Evolutionary conservation across 1,140 invertebrate genomes (phyloP).

Genomic region (Metaphire vulgaris): DNA sequence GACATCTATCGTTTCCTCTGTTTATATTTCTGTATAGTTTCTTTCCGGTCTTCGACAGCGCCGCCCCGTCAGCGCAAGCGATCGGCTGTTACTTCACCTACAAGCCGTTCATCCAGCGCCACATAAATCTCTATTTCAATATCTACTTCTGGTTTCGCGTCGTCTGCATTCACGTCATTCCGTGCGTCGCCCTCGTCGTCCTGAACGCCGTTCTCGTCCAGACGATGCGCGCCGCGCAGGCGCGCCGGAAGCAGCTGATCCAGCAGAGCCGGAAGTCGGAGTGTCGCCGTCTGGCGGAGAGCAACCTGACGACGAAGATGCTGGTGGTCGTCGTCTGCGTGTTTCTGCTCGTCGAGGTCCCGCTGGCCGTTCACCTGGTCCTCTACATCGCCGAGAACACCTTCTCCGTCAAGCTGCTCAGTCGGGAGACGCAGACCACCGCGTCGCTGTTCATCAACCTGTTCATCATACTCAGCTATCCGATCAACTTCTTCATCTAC

Average conservation of each 20-base stretch:
- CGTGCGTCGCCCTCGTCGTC: conserved; percentile 78
- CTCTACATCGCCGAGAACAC: conserved; percentile 26
- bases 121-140: conserved; percentile 65
- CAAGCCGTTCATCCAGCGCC: neutral
- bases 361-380: conserved; percentile 26
- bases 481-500: conserved; percentile 20
- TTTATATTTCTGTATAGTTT: too few relatives aligned
- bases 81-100: neutral
- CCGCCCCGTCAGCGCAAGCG: conserved; percentile 46
- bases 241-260: conserved; percentile 69
- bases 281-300: conserved; percentile 64
- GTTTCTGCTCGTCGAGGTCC: conserved; percentile 32
- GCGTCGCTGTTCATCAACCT: conserved; percentile 17
- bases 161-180: conserved; percentile 80
- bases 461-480: conserved; percentile 5
- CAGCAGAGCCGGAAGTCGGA: conserved; percentile 61
- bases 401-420: conserved; percentile 57
- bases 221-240: conserved; percentile 73
- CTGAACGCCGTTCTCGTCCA: conserved; percentile 79
- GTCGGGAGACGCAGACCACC: conserved; percentile 55
- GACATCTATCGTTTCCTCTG: too few relatives aligned
- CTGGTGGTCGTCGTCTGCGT: conserved; percentile 59
- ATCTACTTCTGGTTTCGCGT: conserved; percentile 77
- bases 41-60: conserved; percentile 60
- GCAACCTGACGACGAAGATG: conserved; percentile 84